Percentiles rank a stretch among this genome's conserved stretches.
Conservation (phyloP, 2,797 vertebrate genomes). For the Propithecus perrieri region DNA sequence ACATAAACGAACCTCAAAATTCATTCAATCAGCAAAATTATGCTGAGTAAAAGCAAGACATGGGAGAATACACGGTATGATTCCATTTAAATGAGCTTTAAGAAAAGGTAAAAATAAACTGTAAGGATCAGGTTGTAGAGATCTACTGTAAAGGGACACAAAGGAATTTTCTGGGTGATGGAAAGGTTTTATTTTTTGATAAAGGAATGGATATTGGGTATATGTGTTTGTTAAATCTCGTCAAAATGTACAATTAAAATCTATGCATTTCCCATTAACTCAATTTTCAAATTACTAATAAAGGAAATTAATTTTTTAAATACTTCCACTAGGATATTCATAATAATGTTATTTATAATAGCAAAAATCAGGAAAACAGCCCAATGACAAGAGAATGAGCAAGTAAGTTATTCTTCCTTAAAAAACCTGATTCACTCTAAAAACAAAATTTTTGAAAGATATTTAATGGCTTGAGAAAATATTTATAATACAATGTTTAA, state of each 20-base stretch:
- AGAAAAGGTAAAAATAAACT: neutral
- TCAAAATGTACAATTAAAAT: neutral
- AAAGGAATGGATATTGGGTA: neutral
- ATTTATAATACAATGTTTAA: neutral
- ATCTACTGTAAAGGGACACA: neutral
- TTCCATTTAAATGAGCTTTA: neutral
- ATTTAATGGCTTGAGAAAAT: slow-evolving; percentile 2
- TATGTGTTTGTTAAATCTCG: neutral
- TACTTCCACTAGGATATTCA: neutral
- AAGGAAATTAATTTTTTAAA: neutral
- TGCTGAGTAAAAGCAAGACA: neutral
- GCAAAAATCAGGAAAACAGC: slow-evolving; percentile 9
- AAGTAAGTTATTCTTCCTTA: neutral
- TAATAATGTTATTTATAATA: neutral
- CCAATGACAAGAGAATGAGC: neutral
- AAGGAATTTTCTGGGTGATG: neutral
- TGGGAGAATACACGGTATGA: neutral
- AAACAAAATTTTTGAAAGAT: neutral
- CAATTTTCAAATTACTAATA: slow-evolving; percentile 1
- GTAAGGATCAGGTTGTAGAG: neutral
- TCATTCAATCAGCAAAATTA: neutral
- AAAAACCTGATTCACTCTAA: neutral
- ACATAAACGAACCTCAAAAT: neutral
- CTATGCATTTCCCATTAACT: neutral
- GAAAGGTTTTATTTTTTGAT: neutral